phyloP scores from a whole-genome alignment of 2,113 vertebrate genomes.

The Galbula dea region DNA sequence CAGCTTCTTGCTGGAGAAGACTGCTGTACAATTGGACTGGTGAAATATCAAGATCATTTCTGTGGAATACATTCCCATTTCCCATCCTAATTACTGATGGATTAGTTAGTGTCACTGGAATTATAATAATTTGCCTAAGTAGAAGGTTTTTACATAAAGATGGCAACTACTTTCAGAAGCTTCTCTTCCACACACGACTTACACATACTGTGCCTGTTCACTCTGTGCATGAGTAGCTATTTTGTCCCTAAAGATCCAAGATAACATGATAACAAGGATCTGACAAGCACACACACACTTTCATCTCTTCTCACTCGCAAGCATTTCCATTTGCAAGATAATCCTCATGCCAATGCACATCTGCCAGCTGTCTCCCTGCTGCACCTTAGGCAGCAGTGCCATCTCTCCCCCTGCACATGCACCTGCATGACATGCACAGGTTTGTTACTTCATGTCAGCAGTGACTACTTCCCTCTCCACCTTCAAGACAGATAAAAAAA shows the following conservation, averaged over 20 bases:
- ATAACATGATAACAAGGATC: background rate
- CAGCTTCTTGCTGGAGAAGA: background rate
- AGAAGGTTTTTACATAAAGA: constrained; percentile 46
- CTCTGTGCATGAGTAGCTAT: constrained; percentile 21
- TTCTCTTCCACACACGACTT: constrained; percentile 28
- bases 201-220: constrained; percentile 33
- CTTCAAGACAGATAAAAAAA: background rate
- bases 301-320: background rate
- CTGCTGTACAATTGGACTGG: background rate
- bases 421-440: rapidly evolving
- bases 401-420: background rate
- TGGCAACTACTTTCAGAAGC: background rate
- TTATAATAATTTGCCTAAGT: constrained; percentile 59
- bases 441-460: background rate
- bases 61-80: constrained; percentile 51
- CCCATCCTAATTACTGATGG: constrained; percentile 55
- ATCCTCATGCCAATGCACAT: background rate
- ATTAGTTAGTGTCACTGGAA: constrained; percentile 58
- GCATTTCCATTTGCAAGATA: background rate
- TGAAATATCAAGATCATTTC: constrained; percentile 37
- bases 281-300: background rate
- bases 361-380: background rate
- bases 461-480: background rate
- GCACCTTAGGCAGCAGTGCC: rapidly evolving
- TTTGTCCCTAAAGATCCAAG: constrained; percentile 30